Evolutionary conservation across 1,140 invertebrate genomes (phyloP).

Genomic region (Bombus huntii): DNA sequence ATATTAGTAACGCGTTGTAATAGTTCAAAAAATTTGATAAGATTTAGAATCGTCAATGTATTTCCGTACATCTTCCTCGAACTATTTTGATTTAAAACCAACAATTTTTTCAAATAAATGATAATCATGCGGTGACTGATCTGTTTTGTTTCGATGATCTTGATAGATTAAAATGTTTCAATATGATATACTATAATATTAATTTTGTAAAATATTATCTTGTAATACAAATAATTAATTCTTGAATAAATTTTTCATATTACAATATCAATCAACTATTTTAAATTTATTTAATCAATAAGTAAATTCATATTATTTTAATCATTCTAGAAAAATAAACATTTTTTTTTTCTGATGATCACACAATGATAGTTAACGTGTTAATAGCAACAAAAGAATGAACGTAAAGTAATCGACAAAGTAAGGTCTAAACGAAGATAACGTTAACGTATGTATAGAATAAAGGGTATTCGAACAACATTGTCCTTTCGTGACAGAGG

Average conservation of each 20-base stretch:
- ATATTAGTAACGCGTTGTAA: background rate
- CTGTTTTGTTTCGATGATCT: background rate
- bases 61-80: background rate
- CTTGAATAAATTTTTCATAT: background rate
- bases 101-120: background rate
- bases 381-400: background rate
- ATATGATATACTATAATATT: background rate
- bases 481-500: background rate
- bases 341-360: too few species aligned
- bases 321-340: background rate
- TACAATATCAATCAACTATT: background rate
- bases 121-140: too few species aligned
- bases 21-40: background rate
- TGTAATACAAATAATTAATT: background rate
- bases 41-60: background rate
- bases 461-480: background rate
- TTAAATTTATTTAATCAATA: background rate
- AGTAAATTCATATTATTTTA: background rate
- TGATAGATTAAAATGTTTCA: background rate
- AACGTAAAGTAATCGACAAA: background rate
- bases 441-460: background rate
- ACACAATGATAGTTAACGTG: background rate
- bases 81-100: constrained; percentile 5
- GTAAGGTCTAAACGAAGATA: background rate
- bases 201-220: background rate